Conservation (phyloP, 2,113 vertebrate genomes). For the Xiphias gladius region DNA sequence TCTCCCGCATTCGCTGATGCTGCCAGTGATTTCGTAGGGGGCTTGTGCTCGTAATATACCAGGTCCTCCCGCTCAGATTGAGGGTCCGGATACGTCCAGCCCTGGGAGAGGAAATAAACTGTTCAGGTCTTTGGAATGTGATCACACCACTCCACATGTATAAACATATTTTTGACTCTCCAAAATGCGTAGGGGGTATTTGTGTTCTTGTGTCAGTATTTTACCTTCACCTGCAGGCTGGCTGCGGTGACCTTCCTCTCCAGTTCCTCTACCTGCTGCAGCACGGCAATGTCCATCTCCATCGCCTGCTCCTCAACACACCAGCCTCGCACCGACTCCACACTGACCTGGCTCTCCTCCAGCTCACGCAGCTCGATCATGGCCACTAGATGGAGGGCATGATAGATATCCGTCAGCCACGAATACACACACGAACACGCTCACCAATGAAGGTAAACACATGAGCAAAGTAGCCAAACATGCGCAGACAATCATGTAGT, state of each 20-base stretch:
- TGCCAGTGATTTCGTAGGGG: constrained; percentile 87
- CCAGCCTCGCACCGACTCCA: constrained; percentile 95
- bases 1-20: constrained; percentile 79
- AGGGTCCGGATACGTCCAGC: constrained; percentile 95
- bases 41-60: constrained; percentile 98
- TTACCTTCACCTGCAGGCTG: constrained; percentile 98
- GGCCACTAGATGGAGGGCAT: constrained; percentile 83
- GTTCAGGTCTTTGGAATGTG: not conserved
- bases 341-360: constrained; percentile 95
- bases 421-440: not conserved
- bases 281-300: constrained; percentile 94
- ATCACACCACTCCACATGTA: not conserved
- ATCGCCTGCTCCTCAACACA: constrained; percentile 98
- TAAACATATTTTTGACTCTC: not conserved
- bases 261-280: constrained; percentile 98
- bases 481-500: not conserved
- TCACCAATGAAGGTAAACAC: constrained; percentile 11
- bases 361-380: constrained; percentile 94
- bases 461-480: not conserved
- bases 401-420: constrained; percentile 16
- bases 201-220: not conserved
- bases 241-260: constrained; percentile 96
- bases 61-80: constrained; percentile 98
- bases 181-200: not conserved
- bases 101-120: constrained; percentile 81